Percentiles rank a stretch among this genome's conserved stretches.
phyloP scores from a whole-genome alignment of 2,113 vertebrate species.

The Antigone vipio region DNA sequence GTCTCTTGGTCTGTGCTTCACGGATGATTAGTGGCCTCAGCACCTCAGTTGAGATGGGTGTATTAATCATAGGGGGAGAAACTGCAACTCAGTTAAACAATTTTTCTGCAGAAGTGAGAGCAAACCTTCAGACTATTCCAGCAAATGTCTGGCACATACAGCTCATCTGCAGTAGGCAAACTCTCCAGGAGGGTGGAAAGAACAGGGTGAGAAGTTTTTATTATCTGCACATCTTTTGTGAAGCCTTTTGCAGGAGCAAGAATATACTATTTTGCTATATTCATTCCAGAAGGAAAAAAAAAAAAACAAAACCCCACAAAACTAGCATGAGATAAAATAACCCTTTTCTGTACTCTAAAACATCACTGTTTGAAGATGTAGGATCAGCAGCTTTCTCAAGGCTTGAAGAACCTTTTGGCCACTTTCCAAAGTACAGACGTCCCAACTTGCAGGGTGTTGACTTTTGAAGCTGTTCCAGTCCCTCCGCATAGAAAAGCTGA shows the following conservation, averaged over 20 bases:
- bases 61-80: slow-evolving; percentile 23
- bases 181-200: background rate
- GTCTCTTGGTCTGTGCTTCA: background rate
- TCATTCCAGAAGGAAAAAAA: background rate
- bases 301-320: background rate
- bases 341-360: background rate
- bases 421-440: background rate
- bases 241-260: background rate
- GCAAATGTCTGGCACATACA: background rate
- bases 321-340: background rate
- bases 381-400: background rate
- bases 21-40: background rate
- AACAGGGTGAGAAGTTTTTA: background rate
- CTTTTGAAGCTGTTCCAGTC: background rate
- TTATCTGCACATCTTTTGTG: background rate
- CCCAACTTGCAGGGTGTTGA: background rate
- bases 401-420: background rate
- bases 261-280: background rate
- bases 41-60: background rate
- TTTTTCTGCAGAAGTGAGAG: background rate
- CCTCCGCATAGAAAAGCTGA: background rate
- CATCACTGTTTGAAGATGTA: background rate
- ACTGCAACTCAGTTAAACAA: background rate
- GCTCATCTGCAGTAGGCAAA: background rate
- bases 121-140: background rate